phyloP scores from a whole-genome alignment of 53 echinoderm and acorn worm genomes.

The Luidia sarsii region DNA sequence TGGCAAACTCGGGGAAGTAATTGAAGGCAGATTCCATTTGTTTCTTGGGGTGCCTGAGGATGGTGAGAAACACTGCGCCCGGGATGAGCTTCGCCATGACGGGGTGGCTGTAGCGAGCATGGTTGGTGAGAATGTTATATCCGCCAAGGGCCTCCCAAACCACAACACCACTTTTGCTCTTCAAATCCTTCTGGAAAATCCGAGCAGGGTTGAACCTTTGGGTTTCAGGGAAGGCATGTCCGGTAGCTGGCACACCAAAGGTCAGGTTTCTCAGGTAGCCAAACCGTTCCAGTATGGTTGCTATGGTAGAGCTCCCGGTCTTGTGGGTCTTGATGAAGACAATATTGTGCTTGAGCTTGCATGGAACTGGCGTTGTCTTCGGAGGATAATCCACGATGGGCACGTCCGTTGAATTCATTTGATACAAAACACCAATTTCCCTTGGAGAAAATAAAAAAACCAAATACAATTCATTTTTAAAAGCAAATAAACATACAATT shows the following conservation, averaged over 20 bases:
- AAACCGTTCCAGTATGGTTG: constrained; percentile 63
- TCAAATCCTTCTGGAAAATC: not conserved
- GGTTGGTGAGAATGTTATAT: constrained; percentile 53
- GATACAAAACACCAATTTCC: too few species aligned
- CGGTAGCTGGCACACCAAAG: constrained; percentile 58
- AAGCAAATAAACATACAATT: too few species aligned
- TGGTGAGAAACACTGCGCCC: constrained; percentile 51
- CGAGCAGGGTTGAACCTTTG: not conserved
- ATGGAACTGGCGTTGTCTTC: not conserved
- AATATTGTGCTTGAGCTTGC: constrained; percentile 1
- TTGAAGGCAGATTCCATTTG: constrained; percentile 71
- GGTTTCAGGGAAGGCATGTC: not conserved
- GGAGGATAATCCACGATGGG: too few species aligned
- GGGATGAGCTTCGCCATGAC: constrained; percentile 36
- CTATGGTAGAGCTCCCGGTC: too few species aligned
- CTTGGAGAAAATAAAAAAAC: too few species aligned
- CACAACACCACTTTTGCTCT: not conserved
- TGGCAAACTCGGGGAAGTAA: constrained; percentile 48
- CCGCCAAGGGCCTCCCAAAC: not conserved
- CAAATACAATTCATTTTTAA: too few species aligned
- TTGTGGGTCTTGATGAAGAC: too few species aligned
- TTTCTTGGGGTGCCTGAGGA: constrained; percentile 48
- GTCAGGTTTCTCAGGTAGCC: constrained; percentile 39
- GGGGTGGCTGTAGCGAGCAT: constrained; percentile 50
- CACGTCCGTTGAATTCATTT: too few species aligned